Base-by-base conservation (phyloP, 2,113 vertebrate species). In the Scortum barcoo region DNA sequence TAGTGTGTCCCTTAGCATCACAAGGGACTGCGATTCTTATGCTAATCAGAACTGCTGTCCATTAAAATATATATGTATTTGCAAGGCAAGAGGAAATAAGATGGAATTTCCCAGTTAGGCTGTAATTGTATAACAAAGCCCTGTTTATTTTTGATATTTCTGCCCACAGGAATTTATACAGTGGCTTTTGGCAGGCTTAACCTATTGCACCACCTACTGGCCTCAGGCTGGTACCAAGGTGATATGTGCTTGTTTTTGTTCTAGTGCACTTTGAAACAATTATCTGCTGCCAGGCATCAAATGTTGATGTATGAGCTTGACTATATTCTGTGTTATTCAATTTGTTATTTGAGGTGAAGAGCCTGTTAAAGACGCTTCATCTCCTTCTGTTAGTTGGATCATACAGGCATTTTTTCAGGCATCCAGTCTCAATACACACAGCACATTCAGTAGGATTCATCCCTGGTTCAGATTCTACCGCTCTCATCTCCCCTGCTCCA, bases 1-100 rank as follows among this genome's bases (percentile, higher is more conserved):
- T 60, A 30, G 54, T 80, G 90, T 90, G 88, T 86, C 85, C 46
- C 44, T 80, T 30, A 76, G 80, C 72, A 66, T 80, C 91, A 75
- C 87, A n/a, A 76, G 81, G 81, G 88, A 86, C 72, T 40, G 38
- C 44, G 75, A 92, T 93, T 91, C 85, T 91, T 74, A 92, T 91
- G 89, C 89, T 87, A 94, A 93, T 93, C 86, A 90, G 36, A 66
- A 84, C 81, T 33, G 71, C 69, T 66, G 77, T 57, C 76, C 46
- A 57, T 69, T 91, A 69, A 89, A 87, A 92, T 87, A 78, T 78
- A 86, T 87, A 84, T 82, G 78, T 70, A 20, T 61, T 66, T 51
- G 36, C 81, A 83, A 69, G 75, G 69, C 72, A 62, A 14, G 10
- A 78, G 56, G 50, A 91, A 87, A 87, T 67, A 75, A 83, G 76